Percentiles rank a stretch among this genome's conserved stretches.
phyloP scores from a whole-genome alignment of 2,888 invertebrate genomes.

The Tenthredo scrophulariae region DNA sequence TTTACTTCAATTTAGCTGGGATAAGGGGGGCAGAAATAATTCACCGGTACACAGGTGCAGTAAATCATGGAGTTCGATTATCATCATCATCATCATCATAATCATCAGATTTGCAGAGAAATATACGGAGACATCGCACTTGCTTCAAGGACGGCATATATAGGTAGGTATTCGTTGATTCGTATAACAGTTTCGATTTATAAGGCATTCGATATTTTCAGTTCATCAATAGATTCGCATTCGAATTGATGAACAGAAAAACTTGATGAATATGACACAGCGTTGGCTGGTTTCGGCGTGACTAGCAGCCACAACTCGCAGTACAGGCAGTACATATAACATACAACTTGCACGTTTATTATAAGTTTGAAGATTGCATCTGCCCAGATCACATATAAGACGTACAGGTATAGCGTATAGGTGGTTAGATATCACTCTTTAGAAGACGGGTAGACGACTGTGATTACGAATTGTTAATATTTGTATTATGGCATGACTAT shows the following conservation, averaged over 20 bases:
- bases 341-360: constrained; percentile 11
- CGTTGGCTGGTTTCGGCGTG: constrained; percentile 32
- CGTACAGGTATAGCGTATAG: not conserved
- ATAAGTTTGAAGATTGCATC: constrained; percentile 26
- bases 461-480: constrained; percentile 7
- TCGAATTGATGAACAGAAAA: not conserved
- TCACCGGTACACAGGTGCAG: not conserved
- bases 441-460: not conserved
- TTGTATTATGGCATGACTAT: constrained; percentile 5
- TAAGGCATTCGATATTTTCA: constrained; percentile 4
- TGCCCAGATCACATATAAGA: constrained; percentile 36
- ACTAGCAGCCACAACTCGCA: constrained; percentile 45
- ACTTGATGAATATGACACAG: constrained; percentile 26
- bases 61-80: not conserved
- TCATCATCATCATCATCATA: not conserved
- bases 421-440: constrained; percentile 12
- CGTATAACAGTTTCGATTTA: constrained; percentile 12
- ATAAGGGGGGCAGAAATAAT: not conserved
- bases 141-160: constrained; percentile 1
- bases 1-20: not conserved
- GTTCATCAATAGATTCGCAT: constrained; percentile 1
- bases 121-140: not conserved
- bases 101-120: not conserved
- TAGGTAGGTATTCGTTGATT: not conserved
- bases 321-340: not conserved